phyloP scores from a whole-genome alignment of 2,113 vertebrate species.

The Beaufortia kweichowensis region DNA sequence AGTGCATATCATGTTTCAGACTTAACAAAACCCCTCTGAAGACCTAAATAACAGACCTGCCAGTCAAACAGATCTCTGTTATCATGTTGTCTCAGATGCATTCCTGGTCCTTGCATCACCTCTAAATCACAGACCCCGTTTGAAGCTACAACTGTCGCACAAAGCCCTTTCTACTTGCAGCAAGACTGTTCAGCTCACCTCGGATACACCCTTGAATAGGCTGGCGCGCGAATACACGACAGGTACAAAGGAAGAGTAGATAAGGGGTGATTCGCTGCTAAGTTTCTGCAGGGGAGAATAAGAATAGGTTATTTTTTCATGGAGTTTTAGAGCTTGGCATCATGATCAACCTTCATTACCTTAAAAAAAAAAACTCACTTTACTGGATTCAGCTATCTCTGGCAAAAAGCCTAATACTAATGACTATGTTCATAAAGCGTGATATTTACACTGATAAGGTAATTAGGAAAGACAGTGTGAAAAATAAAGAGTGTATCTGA shows the following conservation, averaged over 20 bases:
- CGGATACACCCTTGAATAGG: slow-evolving; percentile 3
- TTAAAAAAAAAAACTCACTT: slow-evolving; percentile 2
- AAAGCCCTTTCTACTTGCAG: not conserved
- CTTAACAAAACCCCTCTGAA: slow-evolving; percentile 46
- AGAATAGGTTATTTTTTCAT: not conserved
- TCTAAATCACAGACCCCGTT: slow-evolving; percentile 3
- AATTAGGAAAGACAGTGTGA: too few species aligned
- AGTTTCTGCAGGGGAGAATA: not conserved
- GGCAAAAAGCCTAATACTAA: not conserved
- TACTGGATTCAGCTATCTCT: slow-evolving; percentile 3
- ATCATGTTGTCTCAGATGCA: slow-evolving; percentile 54
- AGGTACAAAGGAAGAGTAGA: slow-evolving; percentile 16
- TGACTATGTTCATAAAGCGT: not conserved
- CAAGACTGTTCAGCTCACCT: slow-evolving; percentile 19
- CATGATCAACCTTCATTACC: slow-evolving; percentile 1
- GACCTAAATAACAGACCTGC: slow-evolving; percentile 53
- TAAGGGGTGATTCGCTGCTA: slow-evolving; percentile 15
- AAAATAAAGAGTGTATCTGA: too few species aligned
- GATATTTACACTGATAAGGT: slow-evolving; percentile 7
- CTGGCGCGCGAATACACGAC: slow-evolving; percentile 9
- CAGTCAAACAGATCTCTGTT: slow-evolving; percentile 52
- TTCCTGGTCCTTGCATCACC: slow-evolving; percentile 41
- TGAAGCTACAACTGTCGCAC: slow-evolving; percentile 17
- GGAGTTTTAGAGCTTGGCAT: not conserved
- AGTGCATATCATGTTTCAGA: slow-evolving; percentile 46